phyloP scores from a whole-genome alignment of 2,113 vertebrate species.

The Toxostoma redivivum region DNA sequence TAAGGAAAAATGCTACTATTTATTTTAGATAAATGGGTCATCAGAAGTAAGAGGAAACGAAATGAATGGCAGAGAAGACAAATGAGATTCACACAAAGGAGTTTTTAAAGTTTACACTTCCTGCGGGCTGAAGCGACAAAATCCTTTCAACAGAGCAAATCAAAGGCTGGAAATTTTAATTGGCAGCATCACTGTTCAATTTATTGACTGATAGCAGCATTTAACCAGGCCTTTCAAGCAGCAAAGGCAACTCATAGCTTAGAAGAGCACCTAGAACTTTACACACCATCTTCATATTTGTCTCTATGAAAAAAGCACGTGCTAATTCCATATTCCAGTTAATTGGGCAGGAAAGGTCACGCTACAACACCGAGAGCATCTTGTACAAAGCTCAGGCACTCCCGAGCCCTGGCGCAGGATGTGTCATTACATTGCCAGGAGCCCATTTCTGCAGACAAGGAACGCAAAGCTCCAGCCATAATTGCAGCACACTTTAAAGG shows the following conservation, averaged over 20 bases:
- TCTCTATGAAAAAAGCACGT: background rate
- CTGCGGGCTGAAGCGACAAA: background rate
- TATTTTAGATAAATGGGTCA: conserved; percentile 24
- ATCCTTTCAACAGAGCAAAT: conserved; percentile 24
- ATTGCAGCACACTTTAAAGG: conserved; percentile 71
- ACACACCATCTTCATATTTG: background rate
- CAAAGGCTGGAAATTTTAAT: conserved; percentile 48
- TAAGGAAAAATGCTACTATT: background rate
- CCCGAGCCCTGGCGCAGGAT: background rate
- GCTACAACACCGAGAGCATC: background rate
- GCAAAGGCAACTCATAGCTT: background rate
- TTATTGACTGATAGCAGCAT: conserved; percentile 16
- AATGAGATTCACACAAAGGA: conserved; percentile 13
- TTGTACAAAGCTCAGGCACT: background rate
- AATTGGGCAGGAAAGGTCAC: conserved; percentile 70
- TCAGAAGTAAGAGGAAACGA: conserved; percentile 33
- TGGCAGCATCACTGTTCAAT: conserved; percentile 33
- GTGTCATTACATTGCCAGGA: conserved; percentile 67
- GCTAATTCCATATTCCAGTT: conserved; percentile 26
- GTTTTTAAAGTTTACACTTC: conserved; percentile 12
- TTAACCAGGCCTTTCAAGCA: background rate
- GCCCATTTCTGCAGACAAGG: conserved; percentile 57
- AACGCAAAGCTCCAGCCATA: conserved; percentile 62
- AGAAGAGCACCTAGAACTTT: background rate
- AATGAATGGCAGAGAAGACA: conserved; percentile 9